Percentiles rank a stretch among this genome's conserved stretches.
Evolutionary conservation across 2,888 invertebrate species (phyloP).

Genomic region (Lepidonotus clava): DNA sequence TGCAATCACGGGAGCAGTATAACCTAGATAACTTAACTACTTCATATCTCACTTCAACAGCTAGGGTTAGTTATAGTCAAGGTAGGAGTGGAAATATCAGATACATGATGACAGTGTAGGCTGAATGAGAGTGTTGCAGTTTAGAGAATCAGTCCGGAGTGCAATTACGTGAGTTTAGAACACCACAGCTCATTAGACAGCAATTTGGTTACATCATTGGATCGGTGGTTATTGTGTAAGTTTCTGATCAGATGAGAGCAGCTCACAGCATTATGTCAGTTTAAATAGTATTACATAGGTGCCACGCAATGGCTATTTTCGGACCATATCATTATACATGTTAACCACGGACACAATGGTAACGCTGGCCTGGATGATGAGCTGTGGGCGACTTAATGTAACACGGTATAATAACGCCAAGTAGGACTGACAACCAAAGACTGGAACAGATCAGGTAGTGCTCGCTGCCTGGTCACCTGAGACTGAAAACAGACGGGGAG

Average conservation of each 20-base stretch:
- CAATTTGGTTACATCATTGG: not conserved
- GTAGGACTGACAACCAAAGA: too few relatives aligned
- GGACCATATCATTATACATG: too few relatives aligned
- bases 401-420: not conserved
- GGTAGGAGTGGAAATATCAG: not conserved
- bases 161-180: not conserved
- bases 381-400: not conserved
- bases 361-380: not conserved
- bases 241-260: too few relatives aligned
- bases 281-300: too few relatives aligned
- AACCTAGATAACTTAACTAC: not conserved
- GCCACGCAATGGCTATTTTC: too few relatives aligned
- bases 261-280: too few relatives aligned
- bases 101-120: too few relatives aligned
- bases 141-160: not conserved
- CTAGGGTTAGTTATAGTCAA: not conserved
- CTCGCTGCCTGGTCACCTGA: not conserved
- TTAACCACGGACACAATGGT: too few relatives aligned
- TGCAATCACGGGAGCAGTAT: not conserved
- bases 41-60: not conserved
- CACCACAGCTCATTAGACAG: conserved; percentile 13
- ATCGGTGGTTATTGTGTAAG: too few relatives aligned
- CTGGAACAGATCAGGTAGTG: not conserved
- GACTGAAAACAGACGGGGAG: conserved; percentile 31
- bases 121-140: not conserved